Base-by-base conservation (phyloP, 1,140 invertebrate genomes). In the Pseudomyrmex gracilis region DNA sequence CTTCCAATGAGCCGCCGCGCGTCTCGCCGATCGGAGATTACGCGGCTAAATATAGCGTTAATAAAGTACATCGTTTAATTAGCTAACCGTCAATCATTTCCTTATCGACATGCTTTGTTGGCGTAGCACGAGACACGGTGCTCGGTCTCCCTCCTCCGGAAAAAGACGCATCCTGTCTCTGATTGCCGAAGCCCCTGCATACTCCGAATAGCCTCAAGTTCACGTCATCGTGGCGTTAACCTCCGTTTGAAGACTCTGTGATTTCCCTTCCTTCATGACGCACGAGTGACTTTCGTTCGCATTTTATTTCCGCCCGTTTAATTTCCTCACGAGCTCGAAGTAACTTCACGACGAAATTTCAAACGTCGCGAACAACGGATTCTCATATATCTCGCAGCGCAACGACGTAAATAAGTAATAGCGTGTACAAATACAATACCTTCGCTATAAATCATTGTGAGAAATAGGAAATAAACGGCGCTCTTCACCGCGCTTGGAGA, bases 81-180 rank as follows among this genome's bases (percentile, higher is more conserved):
- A 90, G 73, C 68, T 57, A 74, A 68, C 90, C 84, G 88, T 82
- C 90, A 90, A 90, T 90, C 86, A 90, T 89, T 90, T 89, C 60
- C 82, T 90, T 89, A 89, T 90, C 90, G 84, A 57, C 73, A 55
- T 85, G 87, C 87, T 89, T 90, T 90, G 87, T 90, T 89, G 55
- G 57, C 51, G 53, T 60, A 70, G 60, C 63, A 68, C 0, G 49
- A 74, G 57, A 83, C 34, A 34, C 13, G 45, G 22, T 34, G 55
- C 34, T 60, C 57, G n/a, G 63, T 63, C 74, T 82, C 78, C 85
- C 73, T 5, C 34, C 58, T 13, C 83, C 71, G 83, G 82, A 86
- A 73, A 45, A 80, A 83, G 82, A 73, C 80, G 66, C 84, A 86
- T 90, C 88, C 87, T 87, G 89, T 85, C 84, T 84, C 83, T 85